A percentile compares a stretch with the other conserved stretches of the same genome.
phyloP scores from a whole-genome alignment of 2,888 invertebrate species.

The Drosophila diplacantha region DNA sequence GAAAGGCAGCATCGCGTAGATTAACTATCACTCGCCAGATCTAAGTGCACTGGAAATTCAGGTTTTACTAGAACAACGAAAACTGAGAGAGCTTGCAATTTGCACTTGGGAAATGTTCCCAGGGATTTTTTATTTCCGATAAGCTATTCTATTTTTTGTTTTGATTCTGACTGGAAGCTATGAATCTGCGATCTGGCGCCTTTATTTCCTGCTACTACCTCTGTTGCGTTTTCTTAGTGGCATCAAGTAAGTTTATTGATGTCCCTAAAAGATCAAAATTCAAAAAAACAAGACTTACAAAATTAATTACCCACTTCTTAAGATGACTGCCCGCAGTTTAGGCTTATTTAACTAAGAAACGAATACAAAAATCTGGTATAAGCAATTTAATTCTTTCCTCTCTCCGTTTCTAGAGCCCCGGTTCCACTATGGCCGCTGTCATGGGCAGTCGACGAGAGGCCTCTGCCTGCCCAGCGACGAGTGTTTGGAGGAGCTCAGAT shows the following conservation, averaged over 20 bases:
- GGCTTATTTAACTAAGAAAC: neutral
- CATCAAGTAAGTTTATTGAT: neutral
- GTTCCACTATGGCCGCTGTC: constrained; percentile 9
- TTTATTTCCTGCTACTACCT: neutral
- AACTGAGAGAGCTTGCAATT: neutral
- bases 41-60: constrained; percentile 5
- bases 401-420: neutral
- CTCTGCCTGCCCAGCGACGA: constrained; percentile 7
- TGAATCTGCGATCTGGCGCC: constrained; percentile 3
- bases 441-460: neutral
- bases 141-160: neutral
- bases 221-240: neutral
- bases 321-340: too few relatives aligned
- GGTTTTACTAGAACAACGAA: constrained; percentile 2
- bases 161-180: neutral
- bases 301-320: neutral
- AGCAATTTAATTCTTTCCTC: too few relatives aligned
- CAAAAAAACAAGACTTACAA: neutral
- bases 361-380: too few relatives aligned
- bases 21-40: neutral
- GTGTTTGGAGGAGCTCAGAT: neutral
- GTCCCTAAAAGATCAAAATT: too few relatives aligned
- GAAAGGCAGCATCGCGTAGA: neutral
- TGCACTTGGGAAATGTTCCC: constrained; percentile 8
- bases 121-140: neutral